Conservation (phyloP, 2,797 vertebrate species). For the Tachyglossus aculeatus region DNA sequence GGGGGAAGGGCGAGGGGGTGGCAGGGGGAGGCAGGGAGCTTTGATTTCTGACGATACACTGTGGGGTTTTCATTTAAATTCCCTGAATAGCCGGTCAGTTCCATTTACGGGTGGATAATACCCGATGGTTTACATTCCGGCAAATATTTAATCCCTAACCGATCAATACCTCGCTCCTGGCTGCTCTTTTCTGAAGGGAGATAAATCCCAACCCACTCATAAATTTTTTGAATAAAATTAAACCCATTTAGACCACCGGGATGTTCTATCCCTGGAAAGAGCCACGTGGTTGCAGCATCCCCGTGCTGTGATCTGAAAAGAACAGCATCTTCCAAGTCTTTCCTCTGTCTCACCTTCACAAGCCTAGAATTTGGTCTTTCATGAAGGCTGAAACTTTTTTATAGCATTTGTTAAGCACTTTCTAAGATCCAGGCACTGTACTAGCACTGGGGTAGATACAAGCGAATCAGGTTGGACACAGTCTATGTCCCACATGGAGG, state of each 20-base stretch:
- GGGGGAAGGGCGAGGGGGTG: neutral
- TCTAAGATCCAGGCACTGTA: too few relatives aligned
- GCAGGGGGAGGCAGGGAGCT: neutral
- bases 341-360: too few relatives aligned
- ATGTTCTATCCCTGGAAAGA: neutral
- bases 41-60: neutral
- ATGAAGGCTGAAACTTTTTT: too few relatives aligned
- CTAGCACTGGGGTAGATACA: too few relatives aligned
- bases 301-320: conserved; percentile 10
- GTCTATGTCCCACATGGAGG: too few relatives aligned
- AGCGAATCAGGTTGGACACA: too few relatives aligned
- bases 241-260: neutral
- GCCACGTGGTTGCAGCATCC: conserved; percentile 9
- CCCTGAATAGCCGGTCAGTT: conserved; percentile 10
- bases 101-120: conserved; percentile 10
- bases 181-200: conserved; percentile 19
- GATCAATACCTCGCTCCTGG: conserved; percentile 29
- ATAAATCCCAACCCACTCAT: conserved; percentile 16
- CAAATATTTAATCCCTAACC: conserved; percentile 24
- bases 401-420: too few relatives aligned
- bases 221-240: conserved; percentile 31
- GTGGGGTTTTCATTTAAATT: conserved; percentile 5
- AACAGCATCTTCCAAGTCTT: neutral
- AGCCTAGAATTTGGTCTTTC: too few relatives aligned
- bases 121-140: neutral